Percentiles rank a stretch among this genome's conserved stretches.
Conservation (phyloP, 2,113 vertebrate genomes). For the Alethe diademata region DNA sequence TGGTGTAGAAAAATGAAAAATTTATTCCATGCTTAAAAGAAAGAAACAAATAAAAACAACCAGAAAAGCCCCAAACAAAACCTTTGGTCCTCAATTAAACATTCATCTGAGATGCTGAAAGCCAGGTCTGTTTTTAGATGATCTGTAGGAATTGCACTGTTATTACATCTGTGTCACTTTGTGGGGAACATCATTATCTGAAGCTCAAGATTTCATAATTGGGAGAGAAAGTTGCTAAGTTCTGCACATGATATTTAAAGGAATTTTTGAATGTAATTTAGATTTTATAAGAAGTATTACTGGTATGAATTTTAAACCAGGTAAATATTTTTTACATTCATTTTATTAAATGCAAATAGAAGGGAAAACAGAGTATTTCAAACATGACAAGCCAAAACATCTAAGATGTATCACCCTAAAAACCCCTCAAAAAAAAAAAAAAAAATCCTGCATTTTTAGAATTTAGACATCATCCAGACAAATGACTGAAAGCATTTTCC, state of each 20-base stretch:
- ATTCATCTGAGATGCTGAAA: neutral
- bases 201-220: neutral
- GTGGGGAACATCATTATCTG: neutral
- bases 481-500: neutral
- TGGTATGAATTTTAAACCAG: neutral
- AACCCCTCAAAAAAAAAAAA: neutral
- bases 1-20: neutral
- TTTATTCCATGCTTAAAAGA: neutral
- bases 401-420: neutral
- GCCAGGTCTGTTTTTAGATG: neutral
- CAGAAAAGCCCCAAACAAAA: neutral
- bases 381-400: neutral
- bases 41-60: neutral
- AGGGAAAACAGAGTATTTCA: neutral
- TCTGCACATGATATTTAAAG: neutral
- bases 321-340: neutral
- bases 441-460: neutral
- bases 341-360: neutral
- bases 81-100: neutral
- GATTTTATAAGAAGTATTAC: neutral
- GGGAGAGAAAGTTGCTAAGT: neutral
- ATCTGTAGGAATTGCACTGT: neutral
- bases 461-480: neutral
- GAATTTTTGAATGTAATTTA: rapidly evolving
- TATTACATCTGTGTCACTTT: neutral